Evolutionary conservation across 2,797 vertebrate genomes (phyloP).

Genomic region (Cheirogaleus major): DNA sequence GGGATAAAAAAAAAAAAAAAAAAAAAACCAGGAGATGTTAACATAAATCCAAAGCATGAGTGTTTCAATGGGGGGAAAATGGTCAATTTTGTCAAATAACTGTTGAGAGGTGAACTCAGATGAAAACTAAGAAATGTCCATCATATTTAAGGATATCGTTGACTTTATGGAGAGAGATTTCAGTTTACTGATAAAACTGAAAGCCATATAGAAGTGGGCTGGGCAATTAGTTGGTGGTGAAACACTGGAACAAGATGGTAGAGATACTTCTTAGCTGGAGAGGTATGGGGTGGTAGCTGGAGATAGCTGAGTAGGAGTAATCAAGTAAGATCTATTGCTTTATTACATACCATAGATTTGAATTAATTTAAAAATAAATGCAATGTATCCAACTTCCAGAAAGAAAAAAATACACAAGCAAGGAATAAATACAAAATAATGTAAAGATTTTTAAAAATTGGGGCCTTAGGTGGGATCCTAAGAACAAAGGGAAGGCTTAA

Average conservation of each 20-base stretch:
- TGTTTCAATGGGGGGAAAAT: background rate
- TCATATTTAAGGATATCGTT: background rate
- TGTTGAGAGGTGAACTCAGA: background rate
- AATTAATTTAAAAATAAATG: slow-evolving; percentile 12
- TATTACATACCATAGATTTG: background rate
- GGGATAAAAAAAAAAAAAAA: background rate
- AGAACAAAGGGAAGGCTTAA: background rate
- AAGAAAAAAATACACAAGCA: background rate
- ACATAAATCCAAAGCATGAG: background rate
- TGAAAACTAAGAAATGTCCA: background rate
- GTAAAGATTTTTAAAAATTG: background rate
- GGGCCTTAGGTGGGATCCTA: background rate
- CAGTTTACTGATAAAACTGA: background rate
- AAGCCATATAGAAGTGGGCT: background rate
- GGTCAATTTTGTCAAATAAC: background rate
- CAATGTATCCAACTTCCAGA: background rate
- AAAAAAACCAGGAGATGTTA: background rate
- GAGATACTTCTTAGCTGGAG: background rate
- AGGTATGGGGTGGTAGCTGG: background rate
- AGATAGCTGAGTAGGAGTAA: background rate
- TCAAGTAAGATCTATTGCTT: background rate
- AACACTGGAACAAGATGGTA: background rate
- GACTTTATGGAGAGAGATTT: background rate
- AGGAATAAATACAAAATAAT: background rate
- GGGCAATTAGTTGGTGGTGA: background rate